phyloP scores from a whole-genome alignment of 2,888 invertebrate genomes.

The Aplocera efformata region DNA sequence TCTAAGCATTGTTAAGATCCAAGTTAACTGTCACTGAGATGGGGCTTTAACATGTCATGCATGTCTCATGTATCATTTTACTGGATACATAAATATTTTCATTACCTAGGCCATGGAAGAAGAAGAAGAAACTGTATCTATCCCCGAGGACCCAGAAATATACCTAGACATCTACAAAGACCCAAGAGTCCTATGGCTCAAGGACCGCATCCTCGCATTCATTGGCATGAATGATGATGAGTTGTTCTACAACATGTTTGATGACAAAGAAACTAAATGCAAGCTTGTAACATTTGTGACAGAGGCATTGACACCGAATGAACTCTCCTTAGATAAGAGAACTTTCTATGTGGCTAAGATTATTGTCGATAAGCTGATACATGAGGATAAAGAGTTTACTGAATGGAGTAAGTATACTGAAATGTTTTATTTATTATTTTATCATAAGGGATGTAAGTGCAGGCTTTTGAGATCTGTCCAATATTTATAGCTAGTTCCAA shows the following conservation, averaged over 20 bases:
- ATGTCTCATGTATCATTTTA: no score
- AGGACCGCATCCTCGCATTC: constrained; percentile 80
- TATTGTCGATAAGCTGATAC: constrained; percentile 83
- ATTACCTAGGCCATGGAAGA: no score
- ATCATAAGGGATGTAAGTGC: no score
- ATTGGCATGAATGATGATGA: constrained; percentile 79
- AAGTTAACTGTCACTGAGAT: no score
- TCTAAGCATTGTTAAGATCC: no score
- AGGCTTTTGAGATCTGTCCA: no score
- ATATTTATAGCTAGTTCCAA: no score
- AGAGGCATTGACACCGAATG: constrained; percentile 48
- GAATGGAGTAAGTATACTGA: constrained; percentile 84
- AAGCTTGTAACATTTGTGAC: constrained; percentile 47
- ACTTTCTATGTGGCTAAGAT: constrained; percentile 85
- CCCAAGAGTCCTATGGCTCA: constrained; percentile 85
- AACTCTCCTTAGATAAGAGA: constrained; percentile 72
- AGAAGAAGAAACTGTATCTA: not conserved
- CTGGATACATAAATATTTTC: no score
- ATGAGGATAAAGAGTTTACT: constrained; percentile 87
- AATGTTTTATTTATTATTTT: not conserved
- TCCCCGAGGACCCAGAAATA: constrained; percentile 20
- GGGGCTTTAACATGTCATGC: no score
- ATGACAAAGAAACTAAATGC: constrained; percentile 75
- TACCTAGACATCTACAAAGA: constrained; percentile 59
- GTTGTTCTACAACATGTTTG: constrained; percentile 81